Evolutionary conservation across 1,140 invertebrate genomes (phyloP), one percentile per base, ranked within the genome.

Genomic region (Pomacea maculata): DNA sequence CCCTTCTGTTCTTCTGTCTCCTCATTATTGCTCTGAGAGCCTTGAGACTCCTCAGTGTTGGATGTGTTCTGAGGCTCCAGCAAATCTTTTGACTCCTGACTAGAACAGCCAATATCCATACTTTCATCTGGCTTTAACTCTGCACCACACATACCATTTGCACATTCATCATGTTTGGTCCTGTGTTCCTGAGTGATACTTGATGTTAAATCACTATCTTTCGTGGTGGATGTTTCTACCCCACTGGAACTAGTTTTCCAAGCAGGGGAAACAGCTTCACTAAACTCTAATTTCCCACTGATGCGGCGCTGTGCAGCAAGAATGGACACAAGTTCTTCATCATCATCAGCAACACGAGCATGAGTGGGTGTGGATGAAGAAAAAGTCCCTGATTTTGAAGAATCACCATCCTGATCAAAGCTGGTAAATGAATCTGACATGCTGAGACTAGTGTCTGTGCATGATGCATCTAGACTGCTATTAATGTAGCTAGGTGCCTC

Each of bases 401-500:
- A 29, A 29, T n/a, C 21, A 5, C 64, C 34, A 57, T 61, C 19
- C 14, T n/a, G 52, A 29, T 52, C n/a, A 67, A 55, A 8, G 21
- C 21, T 71, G 76, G 55, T 63, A 52, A 80, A 70, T 25, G 75
- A 71, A 67, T 75, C 15, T 68, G 64, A 75, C 34, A 80, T 77
- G 78, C 80, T 78, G 74, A 74, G 68, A 70, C 52, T 73, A n/a
- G 71, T 34, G 67, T 74, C 45, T 12, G 29, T 34, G 57, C 10
- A 17, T 21, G n/a, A 67, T 17, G 71, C 65, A 29, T 80, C 68
- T n/a, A 83, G 52, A n/a, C 72, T 83, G 68, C 78, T 83, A 52
- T 79, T 79, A 29, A 85, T 79, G 29, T 84, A 71, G 52, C 80
- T 82, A 55, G 80, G 80, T 15, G 64, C 57, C 29, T 85, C 85